Evolutionary conservation across 2,113 vertebrate genomes (phyloP), one percentile per base, ranked within the genome.

Genomic region (Poeciliopsis prolifica): DNA sequence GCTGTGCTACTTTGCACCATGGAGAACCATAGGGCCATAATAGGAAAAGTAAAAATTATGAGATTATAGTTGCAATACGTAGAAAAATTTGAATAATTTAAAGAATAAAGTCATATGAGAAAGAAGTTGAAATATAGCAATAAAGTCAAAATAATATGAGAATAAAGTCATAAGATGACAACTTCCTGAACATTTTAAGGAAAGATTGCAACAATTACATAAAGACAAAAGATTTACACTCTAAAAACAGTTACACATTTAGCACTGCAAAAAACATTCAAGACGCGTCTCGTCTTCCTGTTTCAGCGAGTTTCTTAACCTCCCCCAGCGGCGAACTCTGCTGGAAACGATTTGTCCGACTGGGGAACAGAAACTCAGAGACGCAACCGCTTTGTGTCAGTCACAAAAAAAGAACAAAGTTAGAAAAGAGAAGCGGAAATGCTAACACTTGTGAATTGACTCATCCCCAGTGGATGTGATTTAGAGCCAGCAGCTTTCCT

Each of bases 291-390:
- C n/a, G 12, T 70, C 51, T 30, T 61, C 54, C 33, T 19, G 48
- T 80, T 70, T 74, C 14, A 4, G 28, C 1, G 1, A 29, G 65
- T 69, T 75, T 68, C 64, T 68, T 48, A 51, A 31, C 62, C 35
- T 72, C 35, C 65, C 35, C 61, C 51, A 72, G 76, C 61, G 61
- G 37, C 62, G 58, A 74, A 79, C 72, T 85, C 70, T 74, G 26
- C 63, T 60, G 85, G 84, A 89, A 83, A 77, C 22, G 74, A 40
- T 35, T 78, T 30, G 54, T 69, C 61, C 28, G 68, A 79, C 65
- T 42, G 22, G 62, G 90, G 91, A 94, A 92, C 68, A 82, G 88
- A 94, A 94, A 93, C 88, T 70, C 80, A 67, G 82, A 77, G 73
- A 58, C 15, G 51, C 75, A 60, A 78, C 74, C 74, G 71, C 75